Percentiles rank a stretch among this genome's conserved stretches.
These are phyloP conservation scores for Orthosia incerta DNA, from an alignment of 2,888 invertebrate species.

Conservation along the genomic window DNA sequence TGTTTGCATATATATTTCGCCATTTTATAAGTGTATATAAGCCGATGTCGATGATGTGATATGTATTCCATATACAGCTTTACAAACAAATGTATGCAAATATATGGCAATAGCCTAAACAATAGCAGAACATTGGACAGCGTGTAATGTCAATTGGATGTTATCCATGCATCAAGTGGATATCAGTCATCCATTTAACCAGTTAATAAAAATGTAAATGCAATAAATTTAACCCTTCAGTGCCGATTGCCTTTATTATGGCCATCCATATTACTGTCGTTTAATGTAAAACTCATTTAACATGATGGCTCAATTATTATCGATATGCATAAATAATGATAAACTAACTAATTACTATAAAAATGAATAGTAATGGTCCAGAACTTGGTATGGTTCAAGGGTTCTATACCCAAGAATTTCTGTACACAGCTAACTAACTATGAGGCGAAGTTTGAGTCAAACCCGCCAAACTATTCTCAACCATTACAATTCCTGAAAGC, in stretches of 20 bases:
- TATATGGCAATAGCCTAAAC: not conserved
- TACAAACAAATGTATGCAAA: not conserved
- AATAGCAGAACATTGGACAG: not conserved
- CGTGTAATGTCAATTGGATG: constrained; percentile 21
- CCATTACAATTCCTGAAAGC: no score
- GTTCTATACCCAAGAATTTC: not conserved
- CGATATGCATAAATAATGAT: constrained; percentile 7
- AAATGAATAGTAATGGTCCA: not conserved
- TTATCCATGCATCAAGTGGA: constrained; percentile 18
- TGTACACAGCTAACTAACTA: no score
- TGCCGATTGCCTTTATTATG: constrained; percentile 39
- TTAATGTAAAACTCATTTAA: constrained; percentile 29
- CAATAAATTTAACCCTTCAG: constrained; percentile 46
- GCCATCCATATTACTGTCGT: constrained; percentile 22
- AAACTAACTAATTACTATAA: not conserved
- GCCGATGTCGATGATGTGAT: no score
- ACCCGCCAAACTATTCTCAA: no score
- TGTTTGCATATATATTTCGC: no score
- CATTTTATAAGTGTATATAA: no score
- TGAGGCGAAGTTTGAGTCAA: no score
- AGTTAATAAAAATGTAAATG: constrained; percentile 56
- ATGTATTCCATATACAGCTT: not conserved
- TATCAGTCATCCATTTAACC: constrained; percentile 37
- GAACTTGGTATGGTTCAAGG: not conserved
- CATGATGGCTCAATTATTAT: constrained; percentile 13